These are phyloP conservation scores for Drosophila mettleri DNA, from an alignment of 2,888 invertebrate genomes.

Conservation along the genomic window DNA sequence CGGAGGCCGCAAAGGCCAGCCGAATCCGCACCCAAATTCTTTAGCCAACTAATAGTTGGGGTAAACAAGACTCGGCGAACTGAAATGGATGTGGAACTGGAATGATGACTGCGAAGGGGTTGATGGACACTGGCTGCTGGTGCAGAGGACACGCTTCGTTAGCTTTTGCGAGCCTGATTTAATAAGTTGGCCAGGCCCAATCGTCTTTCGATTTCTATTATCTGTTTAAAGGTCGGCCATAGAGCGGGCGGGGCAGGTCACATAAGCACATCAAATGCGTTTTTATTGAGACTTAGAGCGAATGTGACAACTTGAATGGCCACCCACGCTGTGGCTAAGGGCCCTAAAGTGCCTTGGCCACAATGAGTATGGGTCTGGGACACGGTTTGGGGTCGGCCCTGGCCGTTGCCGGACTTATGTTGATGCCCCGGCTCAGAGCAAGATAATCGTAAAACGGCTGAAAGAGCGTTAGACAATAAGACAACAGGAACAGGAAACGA, in stretches of 20 bases:
- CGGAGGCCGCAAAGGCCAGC: slow-evolving; percentile 47
- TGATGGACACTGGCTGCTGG: slow-evolving; percentile 9
- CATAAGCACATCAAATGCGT: slow-evolving; percentile 67
- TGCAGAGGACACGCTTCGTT: slow-evolving; percentile 45
- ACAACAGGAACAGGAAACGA: slow-evolving; percentile 79
- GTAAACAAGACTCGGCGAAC: slow-evolving; percentile 60
- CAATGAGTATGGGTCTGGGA: slow-evolving; percentile 51
- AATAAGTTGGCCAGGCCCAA: slow-evolving; percentile 63
- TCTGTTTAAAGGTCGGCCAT: slow-evolving; percentile 50
- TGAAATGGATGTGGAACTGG: slow-evolving; percentile 19
- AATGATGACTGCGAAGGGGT: slow-evolving; percentile 33
- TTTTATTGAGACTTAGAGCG: slow-evolving; percentile 73
- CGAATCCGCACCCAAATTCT: slow-evolving; percentile 16
- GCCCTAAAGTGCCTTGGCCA: slow-evolving; percentile 76
- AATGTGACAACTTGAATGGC: slow-evolving; percentile 64
- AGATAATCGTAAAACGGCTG: slow-evolving; percentile 72
- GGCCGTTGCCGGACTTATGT: slow-evolving; percentile 4
- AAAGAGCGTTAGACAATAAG: slow-evolving; percentile 57
- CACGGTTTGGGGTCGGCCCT: slow-evolving; percentile 14
- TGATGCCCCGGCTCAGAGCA: slow-evolving; percentile 22
- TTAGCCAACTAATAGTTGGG: slow-evolving; percentile 71
- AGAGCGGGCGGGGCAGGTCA: slow-evolving; percentile 19
- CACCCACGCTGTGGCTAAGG: slow-evolving; percentile 59
- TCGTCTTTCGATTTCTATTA: slow-evolving; percentile 66
- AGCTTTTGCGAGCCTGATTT: slow-evolving; percentile 66